A percentile compares a stretch with the other conserved stretches of the same genome.
These are phyloP conservation scores for Carapus acus DNA, from an alignment of 2,797 vertebrate genomes.

Conservation along the genomic window DNA sequence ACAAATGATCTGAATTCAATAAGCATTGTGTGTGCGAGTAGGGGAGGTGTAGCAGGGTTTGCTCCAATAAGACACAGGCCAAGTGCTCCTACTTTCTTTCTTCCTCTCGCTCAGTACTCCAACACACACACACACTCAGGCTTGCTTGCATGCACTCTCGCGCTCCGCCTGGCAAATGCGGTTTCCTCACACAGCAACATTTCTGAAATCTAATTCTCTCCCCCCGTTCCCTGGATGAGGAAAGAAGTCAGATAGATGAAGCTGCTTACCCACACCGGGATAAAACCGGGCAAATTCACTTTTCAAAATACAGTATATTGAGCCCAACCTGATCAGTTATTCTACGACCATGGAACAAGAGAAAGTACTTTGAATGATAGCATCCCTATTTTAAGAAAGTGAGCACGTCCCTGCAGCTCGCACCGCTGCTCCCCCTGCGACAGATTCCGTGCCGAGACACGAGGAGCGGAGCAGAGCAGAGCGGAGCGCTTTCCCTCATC, in stretches of 20 bases:
- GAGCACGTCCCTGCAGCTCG: conserved; percentile 21
- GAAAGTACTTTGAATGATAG: conserved; percentile 62
- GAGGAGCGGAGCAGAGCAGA: conserved; percentile 23
- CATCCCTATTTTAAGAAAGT: conserved; percentile 55
- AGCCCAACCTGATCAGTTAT: conserved; percentile 48
- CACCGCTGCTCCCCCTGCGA: conserved; percentile 31
- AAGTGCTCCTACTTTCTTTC: conserved; percentile 6
- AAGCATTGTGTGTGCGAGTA: conserved; percentile 40
- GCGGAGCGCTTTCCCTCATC: conserved; percentile 8
- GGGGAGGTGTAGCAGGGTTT: conserved; percentile 21
- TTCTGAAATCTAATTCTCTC: conserved; percentile 36
- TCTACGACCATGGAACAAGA: conserved; percentile 56
- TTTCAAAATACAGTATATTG: conserved; percentile 49
- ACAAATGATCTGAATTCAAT: conserved; percentile 55
- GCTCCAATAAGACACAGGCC: conserved; percentile 25
- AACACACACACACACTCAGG: conserved; percentile 1
- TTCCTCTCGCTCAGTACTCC: conserved; percentile 6
- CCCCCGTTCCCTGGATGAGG: conserved; percentile 26
- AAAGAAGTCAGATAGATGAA: conserved; percentile 21
- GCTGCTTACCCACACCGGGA: conserved; percentile 19
- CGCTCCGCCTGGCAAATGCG: conserved; percentile 9
- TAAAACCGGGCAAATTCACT: conserved; percentile 40
- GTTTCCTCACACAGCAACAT: conserved; percentile 28
- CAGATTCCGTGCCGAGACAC: conserved; percentile 40
- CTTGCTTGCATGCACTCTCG: conserved; percentile 1